Percentiles rank a stretch among this genome's conserved stretches.
These are phyloP conservation scores for Pteria penguin DNA, from an alignment of 2,888 invertebrate species.

Conservation along the genomic window DNA sequence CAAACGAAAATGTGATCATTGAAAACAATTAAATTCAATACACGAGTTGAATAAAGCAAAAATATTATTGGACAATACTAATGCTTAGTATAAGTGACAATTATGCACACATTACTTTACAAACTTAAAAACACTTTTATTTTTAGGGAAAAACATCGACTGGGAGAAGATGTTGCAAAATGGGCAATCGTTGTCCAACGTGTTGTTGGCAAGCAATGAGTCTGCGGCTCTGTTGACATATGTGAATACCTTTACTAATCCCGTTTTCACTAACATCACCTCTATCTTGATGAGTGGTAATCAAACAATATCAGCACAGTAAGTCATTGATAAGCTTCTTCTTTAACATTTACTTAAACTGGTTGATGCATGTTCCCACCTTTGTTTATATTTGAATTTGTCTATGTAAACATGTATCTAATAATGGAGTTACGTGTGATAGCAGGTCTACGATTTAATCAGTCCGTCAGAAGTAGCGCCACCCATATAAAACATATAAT, in stretches of 20 bases:
- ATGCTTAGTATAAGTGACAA: no score
- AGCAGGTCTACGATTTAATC: no score
- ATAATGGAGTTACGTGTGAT: no score
- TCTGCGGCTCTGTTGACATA: neutral
- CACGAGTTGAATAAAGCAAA: no score
- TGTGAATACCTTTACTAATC: neutral
- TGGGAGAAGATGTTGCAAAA: conserved; percentile 14
- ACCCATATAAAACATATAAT: no score
- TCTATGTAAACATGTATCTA: no score
- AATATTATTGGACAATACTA: no score
- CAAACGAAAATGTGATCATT: no score
- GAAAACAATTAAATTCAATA: no score
- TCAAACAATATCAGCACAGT: neutral
- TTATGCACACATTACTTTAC: neutral
- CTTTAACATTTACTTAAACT: neutral
- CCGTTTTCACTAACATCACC: conserved; percentile 4
- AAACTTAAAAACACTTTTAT: neutral
- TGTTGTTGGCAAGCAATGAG: neutral
- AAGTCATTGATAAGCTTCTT: neutral
- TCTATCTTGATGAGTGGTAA: conserved; percentile 1
- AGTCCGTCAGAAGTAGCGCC: no score
- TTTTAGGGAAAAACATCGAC: conserved; percentile 15
- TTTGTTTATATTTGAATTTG: no score
- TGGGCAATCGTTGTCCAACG: neutral
- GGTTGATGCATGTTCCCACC: neutral